These are phyloP conservation scores for Apostichopus californicus DNA, from an alignment of 35 echinoderm and acorn worm species.

Conservation along the genomic window DNA sequence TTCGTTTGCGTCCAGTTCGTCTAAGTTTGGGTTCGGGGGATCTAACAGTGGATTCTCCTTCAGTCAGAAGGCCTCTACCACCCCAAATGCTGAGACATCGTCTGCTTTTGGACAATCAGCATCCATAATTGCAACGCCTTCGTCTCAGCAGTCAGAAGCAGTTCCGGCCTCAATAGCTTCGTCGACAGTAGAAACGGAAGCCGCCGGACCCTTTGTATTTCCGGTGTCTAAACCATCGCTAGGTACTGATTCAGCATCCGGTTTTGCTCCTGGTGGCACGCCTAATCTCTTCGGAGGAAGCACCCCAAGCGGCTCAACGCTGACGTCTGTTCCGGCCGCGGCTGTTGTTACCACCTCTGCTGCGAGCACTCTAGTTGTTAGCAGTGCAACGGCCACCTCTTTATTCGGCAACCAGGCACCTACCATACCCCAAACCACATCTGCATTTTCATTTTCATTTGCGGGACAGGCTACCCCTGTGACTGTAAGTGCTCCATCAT, in stretches of 20 bases:
- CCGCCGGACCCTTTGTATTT: slow-evolving; percentile 1
- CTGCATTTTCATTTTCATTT: background rate
- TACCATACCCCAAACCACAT: background rate
- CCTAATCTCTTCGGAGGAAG: background rate
- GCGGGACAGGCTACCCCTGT: background rate
- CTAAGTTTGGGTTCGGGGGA: background rate
- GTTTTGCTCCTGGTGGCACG: background rate
- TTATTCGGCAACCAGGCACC: background rate
- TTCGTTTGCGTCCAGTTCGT: background rate
- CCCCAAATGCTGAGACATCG: background rate
- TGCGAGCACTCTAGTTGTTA: background rate
- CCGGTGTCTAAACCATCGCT: background rate
- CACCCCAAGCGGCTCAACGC: background rate
- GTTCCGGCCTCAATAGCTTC: background rate
- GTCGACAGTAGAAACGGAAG: slow-evolving; percentile 31
- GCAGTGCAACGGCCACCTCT: background rate
- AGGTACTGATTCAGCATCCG: background rate
- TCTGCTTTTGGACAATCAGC: background rate
- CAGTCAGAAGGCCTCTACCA: background rate
- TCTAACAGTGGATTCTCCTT: background rate
- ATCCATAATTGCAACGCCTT: background rate
- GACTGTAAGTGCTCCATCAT: background rate
- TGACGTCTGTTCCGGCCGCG: background rate
- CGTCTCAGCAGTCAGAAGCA: slow-evolving; percentile 14
- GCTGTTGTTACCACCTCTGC: background rate